Base-by-base conservation (phyloP, 2,888 invertebrate genomes). In the Orthosia gracilis region DNA sequence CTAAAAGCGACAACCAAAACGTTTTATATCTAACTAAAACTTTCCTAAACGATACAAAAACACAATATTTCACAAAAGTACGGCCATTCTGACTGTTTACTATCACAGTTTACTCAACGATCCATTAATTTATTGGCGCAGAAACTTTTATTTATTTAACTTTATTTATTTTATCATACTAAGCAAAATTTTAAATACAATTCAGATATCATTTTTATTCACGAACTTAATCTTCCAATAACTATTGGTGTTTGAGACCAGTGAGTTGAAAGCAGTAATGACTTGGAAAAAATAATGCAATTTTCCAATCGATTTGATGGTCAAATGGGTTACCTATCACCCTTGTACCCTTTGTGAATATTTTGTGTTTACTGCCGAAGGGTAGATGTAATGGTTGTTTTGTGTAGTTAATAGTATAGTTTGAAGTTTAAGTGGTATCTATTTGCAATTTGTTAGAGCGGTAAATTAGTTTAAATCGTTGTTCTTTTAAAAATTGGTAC, bases 231-330 rank as follows among this genome's bases (percentile, higher is more conserved):
- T 78, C 67, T 54, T 52, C n/a, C 69, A 73, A 63, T 65, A 55
- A 66, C 58, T 64, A 62, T 80, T 69, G 50, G 31, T 70, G 26
- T 73, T 65, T 54, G 47, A 64, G 26, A 21, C 62, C 69, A 84
- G 58, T 84, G 77, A 40, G n/a, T 61, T 74, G 76, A 71, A 67
- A 75, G 54, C 40, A 74, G 78, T 71, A 87, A 87, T 85, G 85
- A 77, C 49, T 87, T 80, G 84, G 87, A 87, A 87, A 87, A 76
- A 83, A 86, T 77, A 74, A 86, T 79, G 45, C 47, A 83, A 85
- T 83, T 86, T 85, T 85, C 85, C 86, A 85, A 85, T 71, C 69
- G 72, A 84, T 80, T 86, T 59, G 66, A 12, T 57, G 77, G 77
- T 86, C 72, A 67, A 84, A 85, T 83, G 61, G 58, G 52, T 77